Evolutionary conservation across 2,113 vertebrate species (phyloP).

Genomic region (Lampris incognitus): DNA sequence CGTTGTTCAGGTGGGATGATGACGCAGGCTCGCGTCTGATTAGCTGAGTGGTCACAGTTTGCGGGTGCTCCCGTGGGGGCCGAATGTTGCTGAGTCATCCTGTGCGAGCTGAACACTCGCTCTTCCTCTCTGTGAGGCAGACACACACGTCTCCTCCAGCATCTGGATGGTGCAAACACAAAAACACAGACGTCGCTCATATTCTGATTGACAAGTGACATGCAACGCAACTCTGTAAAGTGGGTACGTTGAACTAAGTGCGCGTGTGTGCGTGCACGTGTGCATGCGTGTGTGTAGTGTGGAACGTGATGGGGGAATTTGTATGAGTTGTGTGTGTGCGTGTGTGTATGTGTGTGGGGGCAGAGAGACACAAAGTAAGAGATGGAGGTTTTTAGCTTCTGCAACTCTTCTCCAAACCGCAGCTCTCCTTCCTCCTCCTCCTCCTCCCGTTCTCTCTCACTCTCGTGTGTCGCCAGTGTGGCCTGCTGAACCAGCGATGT

Average conservation of each 20-base stretch:
- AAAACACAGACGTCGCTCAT: slow-evolving; percentile 4
- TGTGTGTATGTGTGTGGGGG: not conserved
- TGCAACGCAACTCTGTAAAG: slow-evolving; percentile 17
- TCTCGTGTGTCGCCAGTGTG: slow-evolving; percentile 20
- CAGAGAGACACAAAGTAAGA: not conserved
- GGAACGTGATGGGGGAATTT: not conserved
- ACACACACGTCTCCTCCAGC: slow-evolving; percentile 15
- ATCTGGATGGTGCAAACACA: slow-evolving; percentile 27
- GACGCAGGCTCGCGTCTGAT: slow-evolving; percentile 64
- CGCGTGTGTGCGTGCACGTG: slow-evolving; percentile 14
- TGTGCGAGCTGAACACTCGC: slow-evolving; percentile 50
- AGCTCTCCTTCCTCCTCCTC: not conserved
- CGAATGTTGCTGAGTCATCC: slow-evolving; percentile 70
- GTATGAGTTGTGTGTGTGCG: slow-evolving; percentile 11
- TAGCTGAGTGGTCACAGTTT: slow-evolving; percentile 68
- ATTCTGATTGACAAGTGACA: slow-evolving; percentile 33
- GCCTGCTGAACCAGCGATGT: slow-evolving; percentile 23
- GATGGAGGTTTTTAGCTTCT: slow-evolving; percentile 2
- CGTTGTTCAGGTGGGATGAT: slow-evolving; percentile 63
- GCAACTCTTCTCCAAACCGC: not conserved
- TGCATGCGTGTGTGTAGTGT: no score
- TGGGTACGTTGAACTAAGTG: slow-evolving; percentile 25
- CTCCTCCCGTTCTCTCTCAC: slow-evolving; percentile 5
- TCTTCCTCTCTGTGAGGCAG: slow-evolving; percentile 20
- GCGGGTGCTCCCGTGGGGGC: slow-evolving; percentile 56